Percentiles rank a stretch among this genome's conserved stretches.
These are phyloP conservation scores for Meiosimyza decipiens DNA, from an alignment of 2,888 invertebrate genomes.

Conservation along the genomic window DNA sequence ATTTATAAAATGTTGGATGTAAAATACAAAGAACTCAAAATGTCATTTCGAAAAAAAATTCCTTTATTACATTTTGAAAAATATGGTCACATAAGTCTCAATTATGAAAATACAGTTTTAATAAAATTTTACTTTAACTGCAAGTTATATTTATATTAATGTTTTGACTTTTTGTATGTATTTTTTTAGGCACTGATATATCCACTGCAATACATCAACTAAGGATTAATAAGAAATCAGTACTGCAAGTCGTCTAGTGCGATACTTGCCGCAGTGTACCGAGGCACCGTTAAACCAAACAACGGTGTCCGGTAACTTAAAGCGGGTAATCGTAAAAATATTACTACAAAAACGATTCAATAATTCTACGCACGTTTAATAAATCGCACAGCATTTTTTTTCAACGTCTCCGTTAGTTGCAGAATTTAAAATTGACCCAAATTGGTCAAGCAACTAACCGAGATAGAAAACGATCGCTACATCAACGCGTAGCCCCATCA, in stretches of 20 bases:
- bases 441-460: slow-evolving; percentile 1
- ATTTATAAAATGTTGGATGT: no score
- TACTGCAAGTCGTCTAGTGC: slow-evolving; percentile 7
- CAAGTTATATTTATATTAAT: not conserved
- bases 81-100: no score
- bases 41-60: no score
- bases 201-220: not conserved
- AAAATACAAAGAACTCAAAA: no score
- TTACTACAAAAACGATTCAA: not conserved
- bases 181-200: slow-evolving; percentile 14
- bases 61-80: no score
- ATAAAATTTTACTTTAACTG: not conserved
- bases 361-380: not conserved
- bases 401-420: slow-evolving; percentile 12
- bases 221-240: slow-evolving; percentile 5
- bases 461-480: not conserved
- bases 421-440: not conserved
- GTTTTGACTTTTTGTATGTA: slow-evolving; percentile 4
- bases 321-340: not conserved
- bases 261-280: not conserved
- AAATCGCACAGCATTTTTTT: not conserved
- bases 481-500: slow-evolving; percentile 19
- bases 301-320: not conserved
- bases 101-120: no score
- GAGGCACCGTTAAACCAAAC: slow-evolving; percentile 2